Conservation (phyloP, 2,113 vertebrate genomes). For the Cavia porcellus region DNA sequence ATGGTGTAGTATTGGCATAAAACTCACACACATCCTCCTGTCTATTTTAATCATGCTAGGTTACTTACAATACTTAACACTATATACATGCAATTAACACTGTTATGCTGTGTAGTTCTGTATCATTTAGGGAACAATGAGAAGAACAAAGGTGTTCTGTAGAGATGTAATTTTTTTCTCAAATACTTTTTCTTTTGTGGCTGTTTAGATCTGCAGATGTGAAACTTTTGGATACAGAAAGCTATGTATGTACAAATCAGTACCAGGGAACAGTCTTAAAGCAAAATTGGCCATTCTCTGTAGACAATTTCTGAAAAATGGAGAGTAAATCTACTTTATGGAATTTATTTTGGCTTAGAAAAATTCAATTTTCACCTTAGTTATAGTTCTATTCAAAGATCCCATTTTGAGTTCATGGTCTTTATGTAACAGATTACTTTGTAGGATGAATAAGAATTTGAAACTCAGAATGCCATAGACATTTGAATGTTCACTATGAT, state of each 20-base stretch:
- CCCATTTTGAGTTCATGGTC: neutral
- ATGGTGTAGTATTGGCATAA: neutral
- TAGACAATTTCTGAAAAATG: neutral
- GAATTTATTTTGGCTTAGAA: neutral
- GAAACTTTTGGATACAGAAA: neutral
- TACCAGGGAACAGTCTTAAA: rapidly evolving
- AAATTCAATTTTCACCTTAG: neutral
- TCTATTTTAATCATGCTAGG: neutral
- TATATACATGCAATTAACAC: neutral
- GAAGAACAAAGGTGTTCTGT: neutral
- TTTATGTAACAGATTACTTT: neutral
- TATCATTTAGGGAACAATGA: neutral
- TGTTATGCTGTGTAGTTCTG: too few relatives aligned
- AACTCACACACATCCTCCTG: neutral
- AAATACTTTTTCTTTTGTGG: neutral
- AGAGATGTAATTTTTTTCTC: neutral
- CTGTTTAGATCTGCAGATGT: neutral
- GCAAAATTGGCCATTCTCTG: neutral
- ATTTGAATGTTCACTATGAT: neutral
- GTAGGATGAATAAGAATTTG: neutral
- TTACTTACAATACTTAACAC: neutral
- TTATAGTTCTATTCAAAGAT: neutral
- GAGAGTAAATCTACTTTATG: neutral
- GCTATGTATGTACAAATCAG: too few relatives aligned
- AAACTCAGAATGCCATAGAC: neutral